Evolutionary conservation across 2,113 vertebrate species (phyloP), one percentile per base, ranked within the genome.

Genomic region (Antechinus stuartii): DNA sequence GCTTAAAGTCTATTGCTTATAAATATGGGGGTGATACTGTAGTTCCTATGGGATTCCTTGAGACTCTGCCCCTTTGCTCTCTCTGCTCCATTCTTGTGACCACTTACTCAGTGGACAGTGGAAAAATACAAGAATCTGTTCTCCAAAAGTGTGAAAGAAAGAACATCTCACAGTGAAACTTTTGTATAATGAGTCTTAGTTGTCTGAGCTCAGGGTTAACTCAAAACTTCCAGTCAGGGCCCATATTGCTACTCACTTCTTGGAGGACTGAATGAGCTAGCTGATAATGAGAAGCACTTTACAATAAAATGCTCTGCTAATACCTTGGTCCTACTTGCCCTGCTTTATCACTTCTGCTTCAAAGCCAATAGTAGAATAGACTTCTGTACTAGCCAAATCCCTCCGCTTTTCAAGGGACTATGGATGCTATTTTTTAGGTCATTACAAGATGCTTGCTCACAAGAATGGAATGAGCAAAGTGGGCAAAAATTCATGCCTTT

Each of bases 41-140:
- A 35, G 91, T 96, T 96, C 61, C 57, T 49, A 19, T 57, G 57
- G 56, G 35, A 50, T 54, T 26, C 52, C 90, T 42, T 23, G 26
- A 91, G 52, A 42, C 42, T 61, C 47, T 54, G 22, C 90, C 95
- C 95, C 57, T 2, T 84, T 96, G 89, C 54, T 57, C 50, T 94
- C 4, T 6, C 0, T 19, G 54, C 91, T 97, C n/a, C 84, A 94
- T 89, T 92, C 53, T 47, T 93, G 52, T 47, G 89, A 94, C 47
- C 55, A 91, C 35, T 84, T 84, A 84, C n/a, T 55, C 61, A n/a
- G 96, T 89, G 54, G 96, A 76, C 47, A 50, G 93, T 95, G 95
- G 91, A 94, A 95, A 23, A 96, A 49, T 68, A 93, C 92, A 97
- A 95, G 90, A 49, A n/a, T 91, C 46, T 91, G 89, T 52, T 27